Conservation (phyloP, 2,113 vertebrate genomes). For the Anser cygnoides region DNA sequence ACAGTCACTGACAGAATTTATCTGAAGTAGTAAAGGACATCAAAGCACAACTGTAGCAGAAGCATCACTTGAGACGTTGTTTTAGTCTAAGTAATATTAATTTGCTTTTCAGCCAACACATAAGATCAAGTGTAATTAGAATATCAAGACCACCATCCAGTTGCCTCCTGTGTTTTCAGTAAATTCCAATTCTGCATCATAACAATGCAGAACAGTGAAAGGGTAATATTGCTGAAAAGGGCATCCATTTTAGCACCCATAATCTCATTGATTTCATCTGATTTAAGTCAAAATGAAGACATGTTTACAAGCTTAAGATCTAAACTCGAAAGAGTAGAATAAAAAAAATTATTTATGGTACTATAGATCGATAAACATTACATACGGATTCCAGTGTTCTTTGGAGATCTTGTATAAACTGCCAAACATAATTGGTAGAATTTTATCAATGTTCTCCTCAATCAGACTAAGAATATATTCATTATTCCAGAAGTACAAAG, state of each 20-base stretch:
- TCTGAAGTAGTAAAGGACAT: background rate
- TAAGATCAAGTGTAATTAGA: background rate
- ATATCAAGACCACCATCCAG: background rate
- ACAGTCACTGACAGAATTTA: background rate
- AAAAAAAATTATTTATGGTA: background rate
- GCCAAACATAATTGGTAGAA: slow-evolving; percentile 97
- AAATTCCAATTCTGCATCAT: background rate
- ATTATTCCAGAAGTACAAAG: slow-evolving; percentile 98
- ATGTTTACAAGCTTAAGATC: background rate
- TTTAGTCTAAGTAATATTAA: background rate
- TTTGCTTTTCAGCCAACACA: background rate
- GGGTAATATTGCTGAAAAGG: background rate
- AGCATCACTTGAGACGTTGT: background rate
- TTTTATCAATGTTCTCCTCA: slow-evolving; percentile 95
- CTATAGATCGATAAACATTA: background rate
- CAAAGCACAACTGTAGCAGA: background rate
- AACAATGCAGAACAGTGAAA: background rate
- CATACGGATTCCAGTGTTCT: slow-evolving; percentile 99
- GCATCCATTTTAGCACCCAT: background rate
- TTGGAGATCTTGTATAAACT: slow-evolving; percentile 99
- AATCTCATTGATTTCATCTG: background rate
- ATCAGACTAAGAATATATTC: slow-evolving; percentile 99
- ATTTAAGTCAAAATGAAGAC: background rate
- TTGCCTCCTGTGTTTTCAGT: background rate
- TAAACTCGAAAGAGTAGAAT: background rate